phyloP scores from a whole-genome alignment of 2,113 vertebrate genomes.

The Natator depressus region DNA sequence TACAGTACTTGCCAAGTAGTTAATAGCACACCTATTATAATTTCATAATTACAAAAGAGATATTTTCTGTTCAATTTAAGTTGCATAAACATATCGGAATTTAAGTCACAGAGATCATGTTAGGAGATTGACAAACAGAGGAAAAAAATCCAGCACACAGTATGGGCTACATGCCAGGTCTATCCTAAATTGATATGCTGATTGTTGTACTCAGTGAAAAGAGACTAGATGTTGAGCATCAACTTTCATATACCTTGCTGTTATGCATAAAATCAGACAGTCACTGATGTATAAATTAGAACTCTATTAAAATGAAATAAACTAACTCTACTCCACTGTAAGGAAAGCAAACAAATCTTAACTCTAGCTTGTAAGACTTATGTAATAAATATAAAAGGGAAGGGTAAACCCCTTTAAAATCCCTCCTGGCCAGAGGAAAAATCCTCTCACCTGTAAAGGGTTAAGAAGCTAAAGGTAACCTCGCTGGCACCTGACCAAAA shows the following conservation, averaged over 20 bases:
- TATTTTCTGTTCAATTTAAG: neutral
- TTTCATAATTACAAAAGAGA: neutral
- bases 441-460: too few species aligned
- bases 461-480: too few species aligned
- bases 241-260: neutral
- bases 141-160: neutral
- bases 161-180: neutral
- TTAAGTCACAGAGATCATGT: neutral
- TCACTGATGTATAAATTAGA: neutral
- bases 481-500: too few species aligned
- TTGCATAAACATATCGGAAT: too few species aligned
- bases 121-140: neutral
- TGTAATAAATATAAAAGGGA: too few species aligned
- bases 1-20: neutral
- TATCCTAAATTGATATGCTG: neutral
- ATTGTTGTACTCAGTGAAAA: neutral
- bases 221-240: neutral
- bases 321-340: neutral
- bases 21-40: neutral
- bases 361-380: neutral
- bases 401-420: too few species aligned
- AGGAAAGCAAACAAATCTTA: neutral
- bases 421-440: too few species aligned
- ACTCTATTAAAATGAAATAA: neutral
- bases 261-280: neutral